Conservation (phyloP, 2,797 vertebrate genomes). For the Anguilla megastoma region DNA sequence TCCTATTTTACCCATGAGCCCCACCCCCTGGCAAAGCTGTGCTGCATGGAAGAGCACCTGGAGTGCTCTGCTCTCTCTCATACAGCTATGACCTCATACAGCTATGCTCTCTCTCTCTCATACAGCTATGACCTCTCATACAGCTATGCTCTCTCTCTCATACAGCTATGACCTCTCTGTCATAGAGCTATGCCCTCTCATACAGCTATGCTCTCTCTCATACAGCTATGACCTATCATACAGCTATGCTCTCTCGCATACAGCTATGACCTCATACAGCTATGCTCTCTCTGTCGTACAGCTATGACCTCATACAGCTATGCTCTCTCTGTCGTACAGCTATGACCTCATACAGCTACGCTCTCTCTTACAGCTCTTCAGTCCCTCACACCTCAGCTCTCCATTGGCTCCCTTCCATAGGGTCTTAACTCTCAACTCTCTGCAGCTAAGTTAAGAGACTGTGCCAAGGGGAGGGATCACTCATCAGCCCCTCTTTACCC, state of each 20-base stretch:
- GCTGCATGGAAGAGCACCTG: not conserved
- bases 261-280: not conserved
- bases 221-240: not conserved
- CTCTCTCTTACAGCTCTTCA: not conserved
- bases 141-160: not conserved
- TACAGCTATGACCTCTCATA: not conserved
- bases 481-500: slow-evolving; percentile 13
- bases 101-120: not conserved
- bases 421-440: too few relatives aligned
- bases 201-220: not conserved
- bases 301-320: not conserved
- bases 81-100: not conserved
- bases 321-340: not conserved
- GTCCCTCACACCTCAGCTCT: not conserved
- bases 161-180: not conserved
- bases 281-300: not conserved
- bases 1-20: slow-evolving; percentile 11
- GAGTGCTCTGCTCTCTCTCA: not conserved
- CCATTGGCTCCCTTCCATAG: not conserved
- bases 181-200: not conserved
- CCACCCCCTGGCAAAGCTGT: not conserved
- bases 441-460: not conserved
- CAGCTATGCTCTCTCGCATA: not conserved
- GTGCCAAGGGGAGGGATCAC: not conserved
- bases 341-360: not conserved